These are phyloP conservation scores for Alviniconcha strummeri DNA, from an alignment of 2,888 invertebrate species.

Conservation along the genomic window DNA sequence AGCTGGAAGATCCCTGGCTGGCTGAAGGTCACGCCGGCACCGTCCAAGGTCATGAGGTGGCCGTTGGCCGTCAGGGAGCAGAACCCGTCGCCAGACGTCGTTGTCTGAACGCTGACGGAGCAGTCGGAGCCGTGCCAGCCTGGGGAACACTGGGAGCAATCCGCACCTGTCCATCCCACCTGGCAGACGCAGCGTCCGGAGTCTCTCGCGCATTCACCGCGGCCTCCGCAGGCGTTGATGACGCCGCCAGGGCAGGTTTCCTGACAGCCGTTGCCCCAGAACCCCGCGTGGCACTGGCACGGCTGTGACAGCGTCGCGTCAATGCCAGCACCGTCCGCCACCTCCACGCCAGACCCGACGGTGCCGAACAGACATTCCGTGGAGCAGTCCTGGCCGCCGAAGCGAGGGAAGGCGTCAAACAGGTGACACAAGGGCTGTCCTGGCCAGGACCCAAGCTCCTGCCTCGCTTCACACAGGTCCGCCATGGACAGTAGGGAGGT, in stretches of 20 bases:
- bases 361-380: slow-evolving; percentile 39
- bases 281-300: slow-evolving; percentile 51
- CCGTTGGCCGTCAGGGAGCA: slow-evolving; percentile 48
- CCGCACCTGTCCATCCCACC: slow-evolving; percentile 43
- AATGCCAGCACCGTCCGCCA: not conserved
- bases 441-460: slow-evolving; percentile 42
- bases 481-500: slow-evolving; percentile 39
- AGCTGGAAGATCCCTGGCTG: slow-evolving; percentile 41
- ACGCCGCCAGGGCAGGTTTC: slow-evolving; percentile 52
- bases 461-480: slow-evolving; percentile 42
- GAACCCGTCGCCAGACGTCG: slow-evolving; percentile 21
- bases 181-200: slow-evolving; percentile 52
- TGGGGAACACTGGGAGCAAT: slow-evolving; percentile 46
- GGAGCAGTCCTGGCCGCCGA: slow-evolving; percentile 46
- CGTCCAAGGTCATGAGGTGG: slow-evolving; percentile 53
- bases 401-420: slow-evolving; percentile 46
- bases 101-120: slow-evolving; percentile 36
- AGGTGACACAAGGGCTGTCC: slow-evolving; percentile 45
- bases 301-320: not conserved
- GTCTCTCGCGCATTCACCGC: slow-evolving; percentile 46
- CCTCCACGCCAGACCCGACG: not conserved
- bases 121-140: slow-evolving; percentile 54
- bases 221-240: slow-evolving; percentile 45
- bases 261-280: slow-evolving; percentile 50
- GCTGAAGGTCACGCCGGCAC: slow-evolving; percentile 45